Evolutionary conservation across 2,888 invertebrate species (phyloP), one percentile per base, ranked within the genome.

Genomic region (Cephus runcator): DNA sequence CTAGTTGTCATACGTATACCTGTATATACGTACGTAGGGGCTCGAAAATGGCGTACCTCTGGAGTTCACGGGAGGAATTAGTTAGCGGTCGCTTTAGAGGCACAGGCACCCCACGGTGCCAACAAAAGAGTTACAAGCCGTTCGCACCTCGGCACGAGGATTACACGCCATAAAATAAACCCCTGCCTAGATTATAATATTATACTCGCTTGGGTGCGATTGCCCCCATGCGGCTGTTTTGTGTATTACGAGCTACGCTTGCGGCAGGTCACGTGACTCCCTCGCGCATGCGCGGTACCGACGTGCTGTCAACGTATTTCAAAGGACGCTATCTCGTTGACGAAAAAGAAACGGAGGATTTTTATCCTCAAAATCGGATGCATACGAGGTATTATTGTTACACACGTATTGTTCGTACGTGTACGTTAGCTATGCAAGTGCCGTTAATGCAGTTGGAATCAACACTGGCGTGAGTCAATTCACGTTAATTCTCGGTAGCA

Each of bases 111-210:
- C 89, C 88, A 88, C 84, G 84, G 90, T 83, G 90, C 87, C 85
- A 87, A 87, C 90, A 88, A 89, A 90, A 90, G 90, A 89, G 89
- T 90, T 90, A 89, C 88, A 87, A 86, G 87, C 85, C 88, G 87
- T 90, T 90, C 90, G 89, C 90, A 90, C 90, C 90, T 90, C 89
- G 88, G 88, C 88, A 87, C 86, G 87, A 85, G 87, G 88, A 89
- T 90, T 90, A 89, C 88, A 89, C 86, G 87, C 88, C 88, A 89
- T 89, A 89, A 90, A 90, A 87, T 88, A 90, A 90, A 88, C 85
- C 86, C 85, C 85, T 84, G 83, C 80, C 81, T 81, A 85, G 89
- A 89, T 90, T 89, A 89, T 89, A 89, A 89, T 89, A 88, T 89
- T 88, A 87, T 86, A 86, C 87, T 81, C 80, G 56, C 56, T 56